Evolutionary conservation across 1,140 invertebrate genomes (phyloP).

Genomic region (Eumeta japonica): DNA sequence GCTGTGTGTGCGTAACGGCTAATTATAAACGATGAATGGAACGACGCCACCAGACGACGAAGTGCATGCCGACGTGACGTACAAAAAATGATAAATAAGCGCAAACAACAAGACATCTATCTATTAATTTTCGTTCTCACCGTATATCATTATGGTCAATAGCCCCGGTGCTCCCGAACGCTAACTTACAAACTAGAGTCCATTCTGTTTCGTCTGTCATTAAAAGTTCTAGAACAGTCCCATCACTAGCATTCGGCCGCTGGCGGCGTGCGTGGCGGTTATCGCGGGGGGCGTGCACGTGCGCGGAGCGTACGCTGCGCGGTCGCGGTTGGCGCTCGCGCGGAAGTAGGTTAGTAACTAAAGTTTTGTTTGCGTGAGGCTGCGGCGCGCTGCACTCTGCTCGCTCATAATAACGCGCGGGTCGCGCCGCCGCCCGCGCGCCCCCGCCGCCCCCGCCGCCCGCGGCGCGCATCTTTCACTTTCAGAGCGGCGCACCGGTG

Average conservation of each 20-base stretch:
- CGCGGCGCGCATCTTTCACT: conserved; percentile 30
- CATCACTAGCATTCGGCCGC: conserved; percentile 36
- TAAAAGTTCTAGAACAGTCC: conserved; percentile 25
- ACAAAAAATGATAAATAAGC: conserved; percentile 28
- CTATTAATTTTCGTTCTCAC: conserved; percentile 41
- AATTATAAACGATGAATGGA: conserved; percentile 22
- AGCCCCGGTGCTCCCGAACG: conserved; percentile 10
- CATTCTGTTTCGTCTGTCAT: conserved; percentile 11
- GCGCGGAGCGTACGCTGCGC: conserved; percentile 32
- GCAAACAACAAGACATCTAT: conserved; percentile 36
- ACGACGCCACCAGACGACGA: conserved; percentile 17
- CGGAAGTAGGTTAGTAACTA: conserved; percentile 58
- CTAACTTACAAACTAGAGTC: background rate
- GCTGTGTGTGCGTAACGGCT: conserved; percentile 35
- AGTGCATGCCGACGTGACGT: conserved; percentile 41
- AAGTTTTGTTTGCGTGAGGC: conserved; percentile 57
- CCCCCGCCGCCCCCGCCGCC: conserved; percentile 16
- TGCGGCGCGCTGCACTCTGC: conserved; percentile 47
- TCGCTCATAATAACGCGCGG: conserved; percentile 30
- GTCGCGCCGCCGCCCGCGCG: conserved; percentile 10
- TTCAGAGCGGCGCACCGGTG: conserved; percentile 25
- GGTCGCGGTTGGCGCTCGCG: conserved; percentile 48
- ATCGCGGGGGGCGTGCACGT: conserved; percentile 18
- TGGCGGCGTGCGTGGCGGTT: background rate
- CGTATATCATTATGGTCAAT: conserved; percentile 51